Evolutionary conservation across 2,888 invertebrate genomes (phyloP), one percentile per base, ranked within the genome.

Genomic region (Dendrolimus pini): DNA sequence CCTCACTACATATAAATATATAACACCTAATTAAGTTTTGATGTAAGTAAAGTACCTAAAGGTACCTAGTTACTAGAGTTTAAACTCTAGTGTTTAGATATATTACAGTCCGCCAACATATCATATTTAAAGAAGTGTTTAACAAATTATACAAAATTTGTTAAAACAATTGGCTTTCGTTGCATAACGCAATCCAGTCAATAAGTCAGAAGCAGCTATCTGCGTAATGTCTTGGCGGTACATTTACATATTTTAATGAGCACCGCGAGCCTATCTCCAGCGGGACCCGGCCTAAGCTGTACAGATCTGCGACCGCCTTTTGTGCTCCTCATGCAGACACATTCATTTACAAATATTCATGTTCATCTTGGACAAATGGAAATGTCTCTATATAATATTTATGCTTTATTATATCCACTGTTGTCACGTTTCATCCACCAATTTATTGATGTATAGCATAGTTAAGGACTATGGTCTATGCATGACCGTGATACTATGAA

Each of bases 231-330:
- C 88, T 86, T 79, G 69, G 76, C 73, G 70, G 56, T 69, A 74
- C 83, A 89, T 90, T 90, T 89, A 89, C 89, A 90, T 90, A 90
- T 90, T 89, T 90, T 90, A 90, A 90, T 90, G 90, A 90, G 89
- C 82, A 75, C 76, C 69, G 75, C 69, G 69, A 76, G 81, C 81
- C 86, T 89, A 89, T 89, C 88, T 83, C 72, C 69, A 65, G 66
- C 65, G 69, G 54, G 60, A 53, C 59, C 52, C 59, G 58, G 41
- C 54, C 52, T 41, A 56, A 55, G 54, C 10, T 54, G 56, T 42
- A 41, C 54, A 59, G 59, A 58, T 53, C 58, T 53, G 52, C 56
- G 54, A 53, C 59, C 13, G 57, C 59, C 59, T 57, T 59, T 59
- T 59, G 57, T 57, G 54, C 60, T 59, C 62, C 58, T 55, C 58